Percentiles rank a stretch among this genome's conserved stretches.
These are phyloP conservation scores for Drosophila pegasa DNA, from an alignment of 2,888 invertebrate genomes.

Conservation along the genomic window DNA sequence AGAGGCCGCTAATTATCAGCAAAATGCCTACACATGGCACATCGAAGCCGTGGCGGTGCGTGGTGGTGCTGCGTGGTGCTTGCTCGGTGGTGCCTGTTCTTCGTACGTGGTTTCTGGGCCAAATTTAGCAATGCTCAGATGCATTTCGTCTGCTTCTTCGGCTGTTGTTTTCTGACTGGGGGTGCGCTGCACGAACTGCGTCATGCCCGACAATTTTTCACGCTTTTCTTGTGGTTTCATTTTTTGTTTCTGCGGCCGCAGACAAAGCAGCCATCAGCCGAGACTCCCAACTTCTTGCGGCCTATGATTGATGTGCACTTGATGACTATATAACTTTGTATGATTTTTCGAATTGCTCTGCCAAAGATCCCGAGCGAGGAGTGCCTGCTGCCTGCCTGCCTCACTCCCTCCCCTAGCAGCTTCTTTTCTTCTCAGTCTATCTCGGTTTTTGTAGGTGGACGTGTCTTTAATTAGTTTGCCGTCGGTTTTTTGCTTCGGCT, in stretches of 20 bases:
- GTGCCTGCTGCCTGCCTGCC: constrained; percentile 2
- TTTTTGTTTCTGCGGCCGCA: constrained; percentile 21
- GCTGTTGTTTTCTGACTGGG: constrained; percentile 16
- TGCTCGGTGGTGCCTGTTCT: constrained; percentile 1
- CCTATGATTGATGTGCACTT: constrained; percentile 82
- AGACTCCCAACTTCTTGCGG: constrained; percentile 48
- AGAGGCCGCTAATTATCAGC: constrained; percentile 70
- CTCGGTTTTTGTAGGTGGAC: constrained; percentile 72
- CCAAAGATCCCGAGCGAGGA: constrained; percentile 13
- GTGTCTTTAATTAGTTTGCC: constrained; percentile 75
- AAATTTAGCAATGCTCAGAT: constrained; percentile 71
- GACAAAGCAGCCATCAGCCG: constrained; percentile 51
- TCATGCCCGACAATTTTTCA: constrained; percentile 80
- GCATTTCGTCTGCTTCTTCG: constrained; percentile 48
- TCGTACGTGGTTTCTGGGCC: constrained; percentile 54
- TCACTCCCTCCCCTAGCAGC: neutral
- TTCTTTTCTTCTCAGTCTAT: constrained; percentile 8
- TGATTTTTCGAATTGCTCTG: constrained; percentile 62
- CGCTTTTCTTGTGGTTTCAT: constrained; percentile 69
- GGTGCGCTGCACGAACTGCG: constrained; percentile 60
- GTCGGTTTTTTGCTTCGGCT: constrained; percentile 42
- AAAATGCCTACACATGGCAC: constrained; percentile 73
- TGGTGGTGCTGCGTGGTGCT: constrained; percentile 10
- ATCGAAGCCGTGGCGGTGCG: constrained; percentile 11
- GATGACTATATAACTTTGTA: constrained; percentile 82